Percentiles rank a stretch among this genome's conserved stretches.
These are phyloP conservation scores for Noctua fimbriata DNA, from an alignment of 2,888 invertebrate genomes.

Conservation along the genomic window DNA sequence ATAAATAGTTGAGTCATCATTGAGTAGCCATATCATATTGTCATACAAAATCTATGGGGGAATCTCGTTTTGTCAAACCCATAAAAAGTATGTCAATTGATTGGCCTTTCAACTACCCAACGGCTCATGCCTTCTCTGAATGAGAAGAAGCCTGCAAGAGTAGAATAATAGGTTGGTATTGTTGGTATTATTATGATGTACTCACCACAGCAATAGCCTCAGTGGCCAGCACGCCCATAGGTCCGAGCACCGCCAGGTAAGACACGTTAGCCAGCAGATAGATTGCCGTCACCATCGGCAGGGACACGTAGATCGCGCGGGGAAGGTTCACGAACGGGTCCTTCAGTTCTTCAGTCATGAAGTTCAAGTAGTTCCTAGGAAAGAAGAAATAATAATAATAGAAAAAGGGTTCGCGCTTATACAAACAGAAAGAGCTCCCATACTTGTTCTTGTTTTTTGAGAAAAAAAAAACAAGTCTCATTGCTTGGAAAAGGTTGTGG, in stretches of 20 bases:
- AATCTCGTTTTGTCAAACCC: background rate
- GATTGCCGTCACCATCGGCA: slow-evolving; percentile 96
- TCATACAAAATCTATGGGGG: background rate
- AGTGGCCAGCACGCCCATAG: slow-evolving; percentile 95
- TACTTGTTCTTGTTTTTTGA: background rate
- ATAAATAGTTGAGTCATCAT: background rate
- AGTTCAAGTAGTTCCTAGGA: slow-evolving; percentile 96
- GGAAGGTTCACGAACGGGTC: slow-evolving; percentile 97
- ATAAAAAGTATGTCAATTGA: background rate
- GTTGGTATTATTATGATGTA: background rate
- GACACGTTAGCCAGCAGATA: slow-evolving; percentile 97
- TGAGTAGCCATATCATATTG: background rate
- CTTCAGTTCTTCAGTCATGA: slow-evolving; percentile 97
- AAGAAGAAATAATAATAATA: background rate
- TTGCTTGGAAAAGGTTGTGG: background rate
- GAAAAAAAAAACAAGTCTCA: background rate
- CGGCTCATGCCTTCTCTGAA: background rate
- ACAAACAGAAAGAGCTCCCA: background rate
- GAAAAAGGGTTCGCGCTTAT: background rate
- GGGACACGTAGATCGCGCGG: slow-evolving; percentile 97
- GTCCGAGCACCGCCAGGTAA: slow-evolving; percentile 96
- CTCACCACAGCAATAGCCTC: slow-evolving; percentile 98
- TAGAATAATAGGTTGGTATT: background rate
- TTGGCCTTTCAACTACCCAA: background rate
- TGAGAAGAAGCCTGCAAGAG: background rate